These are phyloP conservation scores for Equus przewalskii DNA, from an alignment of 2,113 vertebrate genomes.

Conservation along the genomic window DNA sequence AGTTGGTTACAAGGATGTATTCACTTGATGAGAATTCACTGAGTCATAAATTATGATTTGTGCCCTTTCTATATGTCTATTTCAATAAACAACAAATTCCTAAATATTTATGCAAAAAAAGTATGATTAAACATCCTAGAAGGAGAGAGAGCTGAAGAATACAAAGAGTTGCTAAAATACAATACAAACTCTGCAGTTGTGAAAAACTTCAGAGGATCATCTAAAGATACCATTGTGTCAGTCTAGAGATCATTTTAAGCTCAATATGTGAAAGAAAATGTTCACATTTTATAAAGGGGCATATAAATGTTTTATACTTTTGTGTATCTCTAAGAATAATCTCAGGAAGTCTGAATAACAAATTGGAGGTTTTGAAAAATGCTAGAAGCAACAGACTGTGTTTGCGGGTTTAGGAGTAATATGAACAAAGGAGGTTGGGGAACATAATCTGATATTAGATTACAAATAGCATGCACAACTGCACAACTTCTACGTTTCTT, in stretches of 20 bases:
- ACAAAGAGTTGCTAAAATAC: background rate
- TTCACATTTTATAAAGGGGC: background rate
- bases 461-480: background rate
- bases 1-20: background rate
- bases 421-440: background rate
- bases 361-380: constrained; percentile 5
- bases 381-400: background rate
- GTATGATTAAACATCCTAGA: background rate
- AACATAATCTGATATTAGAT: background rate
- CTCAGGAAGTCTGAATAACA: background rate
- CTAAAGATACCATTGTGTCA: background rate
- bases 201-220: background rate
- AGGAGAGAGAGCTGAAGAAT: background rate
- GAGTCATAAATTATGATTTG: background rate
- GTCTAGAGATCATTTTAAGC: background rate
- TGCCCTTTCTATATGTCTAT: background rate
- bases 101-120: background rate
- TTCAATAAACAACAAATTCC: background rate
- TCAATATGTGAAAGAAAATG: background rate
- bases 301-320: background rate
- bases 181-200: background rate
- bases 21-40: background rate
- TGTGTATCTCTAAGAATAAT: background rate
- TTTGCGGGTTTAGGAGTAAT: background rate
- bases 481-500: background rate